Evolutionary conservation across 2,797 vertebrate species (phyloP), one percentile per base, ranked within the genome.

Genomic region (Hozukius guyotensis): DNA sequence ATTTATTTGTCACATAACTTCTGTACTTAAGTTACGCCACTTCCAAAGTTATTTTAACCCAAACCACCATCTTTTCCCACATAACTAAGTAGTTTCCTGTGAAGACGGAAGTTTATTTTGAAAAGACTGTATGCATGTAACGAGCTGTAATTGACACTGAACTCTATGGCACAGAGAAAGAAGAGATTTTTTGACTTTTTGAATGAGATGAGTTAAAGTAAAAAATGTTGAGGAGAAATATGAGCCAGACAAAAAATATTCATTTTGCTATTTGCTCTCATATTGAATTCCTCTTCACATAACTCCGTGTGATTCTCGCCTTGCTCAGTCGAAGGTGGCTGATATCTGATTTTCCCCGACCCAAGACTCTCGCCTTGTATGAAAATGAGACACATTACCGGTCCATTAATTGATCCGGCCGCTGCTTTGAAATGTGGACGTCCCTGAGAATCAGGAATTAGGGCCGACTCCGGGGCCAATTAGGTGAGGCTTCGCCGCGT

Each of bases 381-480:
- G 89, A 94, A 92, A 94, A 94, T 91, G 91, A 94, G 91, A 90
- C 89, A 80, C 92, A 95, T 96, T 95, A 95, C 82, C 42, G 90
- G 75, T 87, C 92, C 93, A 93, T 95, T 95, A 94, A 95, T 95
- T 94, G 94, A 95, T 95, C 92, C 31, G 81, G 85, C 71, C 4
- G 56, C 87, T 81, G 87, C 91, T 94, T 93, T 94, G 93, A 94
- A 94, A 95, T 94, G 93, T 94, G 92, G 89, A 80, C 88, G 87
- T 94, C 91, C 91, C 87, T 86, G 87, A 91, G 91, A 91, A 87
- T 88, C 81, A 81, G 86, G 89, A 94, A 94, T 95, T 94, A 94
- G 92, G 85, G 77, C 79, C 11, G 79, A 89, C 90, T 93, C 88
- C 65, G 29, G 88, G 91, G 93, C 94, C 94, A 96, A 95, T 96